Evolutionary conservation across 2,888 invertebrate species (phyloP), one percentile per base, ranked within the genome.

Genomic region (Lasius fuliginosus): DNA sequence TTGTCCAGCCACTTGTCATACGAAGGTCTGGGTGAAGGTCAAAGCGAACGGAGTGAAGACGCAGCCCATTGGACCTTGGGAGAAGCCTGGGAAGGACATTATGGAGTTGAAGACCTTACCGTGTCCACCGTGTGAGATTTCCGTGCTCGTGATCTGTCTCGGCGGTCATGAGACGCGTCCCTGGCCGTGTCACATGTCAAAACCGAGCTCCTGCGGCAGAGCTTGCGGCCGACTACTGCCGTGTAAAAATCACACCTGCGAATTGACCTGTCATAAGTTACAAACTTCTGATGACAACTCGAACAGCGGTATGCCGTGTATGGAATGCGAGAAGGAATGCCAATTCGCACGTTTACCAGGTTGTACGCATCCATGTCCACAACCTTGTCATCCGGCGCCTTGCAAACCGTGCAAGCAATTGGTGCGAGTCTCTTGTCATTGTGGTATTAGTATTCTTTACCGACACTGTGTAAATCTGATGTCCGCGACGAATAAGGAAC

Each of bases 231-330:
- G 96, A 77, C 93, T 95, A 3, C 95, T 99, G 18, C 93, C 95
- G 1, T 99, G 99, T 94, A 97, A 97, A 1, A 97, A 97, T 93
- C 99, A 99, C 93, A 95, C 92, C 0, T 99, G 99, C 94, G 93
- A 95, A 23, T 93, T 96, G 73, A 95, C 96, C 23, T 99, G 99
- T 93, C 99, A 99, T 89, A 95, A 96, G 0, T 95, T 97, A 89
- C 95, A 95, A 95, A 94, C 93, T 62, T 73, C 65, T 0, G 73
- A 79, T 4, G 82, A 87, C 6, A 56, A 77, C 23, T 69, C 18
- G 0, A 75, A 75, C 1, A 88, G 83, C 12, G 84, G 88, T 18
- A 88, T 46, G 30, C 86, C 85, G 77, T 97, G 97, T 91, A 95
- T 95, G 88, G 92, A 93, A 3, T 97, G 97, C 86, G 95, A 96